Conservation (phyloP, 2,888 invertebrate genomes). For the Pammene aurita region DNA sequence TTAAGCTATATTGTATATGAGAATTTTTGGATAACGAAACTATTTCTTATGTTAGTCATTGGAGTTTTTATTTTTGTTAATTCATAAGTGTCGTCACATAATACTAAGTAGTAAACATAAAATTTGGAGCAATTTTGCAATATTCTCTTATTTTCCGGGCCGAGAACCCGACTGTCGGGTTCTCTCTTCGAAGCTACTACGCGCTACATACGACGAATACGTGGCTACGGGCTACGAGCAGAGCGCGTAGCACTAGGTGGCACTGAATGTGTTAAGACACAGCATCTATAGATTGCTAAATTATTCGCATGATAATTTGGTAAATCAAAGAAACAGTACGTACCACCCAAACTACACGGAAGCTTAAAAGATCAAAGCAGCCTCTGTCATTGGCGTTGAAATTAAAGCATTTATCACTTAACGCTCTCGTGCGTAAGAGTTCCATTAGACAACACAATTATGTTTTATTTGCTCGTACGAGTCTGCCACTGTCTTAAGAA, state of each 20-base stretch:
- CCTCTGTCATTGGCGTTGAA: constrained; percentile 11
- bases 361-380: constrained; percentile 25
- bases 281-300: too few relatives aligned
- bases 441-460: constrained; percentile 33
- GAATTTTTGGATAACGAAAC: neutral
- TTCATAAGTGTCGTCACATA: too few relatives aligned
- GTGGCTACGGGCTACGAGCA: too few relatives aligned
- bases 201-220: too few relatives aligned
- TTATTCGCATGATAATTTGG: neutral
- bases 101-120: too few relatives aligned
- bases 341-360: constrained; percentile 12
- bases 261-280: too few relatives aligned
- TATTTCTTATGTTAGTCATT: too few relatives aligned
- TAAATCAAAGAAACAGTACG: neutral
- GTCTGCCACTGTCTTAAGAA: constrained; percentile 15
- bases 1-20: neutral
- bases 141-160: too few relatives aligned
- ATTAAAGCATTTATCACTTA: constrained; percentile 28
- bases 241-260: too few relatives aligned
- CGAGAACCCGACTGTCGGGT: too few relatives aligned
- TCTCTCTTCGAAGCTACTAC: too few relatives aligned
- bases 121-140: too few relatives aligned
- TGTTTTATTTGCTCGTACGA: constrained; percentile 25
- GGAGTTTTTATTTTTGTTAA: neutral
- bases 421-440: constrained; percentile 15